phyloP scores from a whole-genome alignment of 2,797 vertebrate species.

The Channa striata region DNA sequence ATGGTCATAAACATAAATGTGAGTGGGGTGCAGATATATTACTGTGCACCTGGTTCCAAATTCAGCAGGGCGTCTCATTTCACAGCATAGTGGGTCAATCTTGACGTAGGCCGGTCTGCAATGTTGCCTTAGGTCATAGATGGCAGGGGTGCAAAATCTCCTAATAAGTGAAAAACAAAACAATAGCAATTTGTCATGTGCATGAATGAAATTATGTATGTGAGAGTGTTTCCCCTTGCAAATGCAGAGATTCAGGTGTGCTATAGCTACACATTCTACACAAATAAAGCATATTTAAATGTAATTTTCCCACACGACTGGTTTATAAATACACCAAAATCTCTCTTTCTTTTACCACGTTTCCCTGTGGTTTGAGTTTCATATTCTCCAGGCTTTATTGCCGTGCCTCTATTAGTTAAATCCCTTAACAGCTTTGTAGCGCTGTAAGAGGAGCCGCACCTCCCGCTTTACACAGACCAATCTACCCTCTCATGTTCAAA shows the following conservation, averaged over 20 bases:
- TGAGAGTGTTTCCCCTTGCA: not conserved
- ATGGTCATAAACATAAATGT: constrained; percentile 60
- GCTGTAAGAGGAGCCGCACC: constrained; percentile 57
- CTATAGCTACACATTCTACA: constrained; percentile 1
- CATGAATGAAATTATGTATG: constrained; percentile 3
- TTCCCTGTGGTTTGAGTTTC: constrained; percentile 67
- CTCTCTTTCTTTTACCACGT: constrained; percentile 12
- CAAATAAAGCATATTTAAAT: constrained; percentile 18
- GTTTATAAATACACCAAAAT: constrained; percentile 42
- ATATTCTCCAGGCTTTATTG: constrained; percentile 68
- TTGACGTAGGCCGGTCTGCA: constrained; percentile 33
- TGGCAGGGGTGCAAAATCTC: not conserved
- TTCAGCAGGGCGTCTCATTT: constrained; percentile 64
- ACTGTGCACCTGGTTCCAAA: constrained; percentile 65
- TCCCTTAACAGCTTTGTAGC: constrained; percentile 68
- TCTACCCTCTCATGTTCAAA: constrained; percentile 47
- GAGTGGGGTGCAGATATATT: constrained; percentile 49
- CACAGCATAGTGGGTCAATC: constrained; percentile 46
- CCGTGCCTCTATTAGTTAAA: constrained; percentile 55
- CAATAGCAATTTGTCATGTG: not conserved
- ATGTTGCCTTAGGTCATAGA: constrained; percentile 37
- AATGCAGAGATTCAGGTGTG: constrained; percentile 1
- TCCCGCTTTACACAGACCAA: constrained; percentile 40
- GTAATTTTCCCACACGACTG: constrained; percentile 44
- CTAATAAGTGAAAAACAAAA: not conserved